Conservation (phyloP, 2,113 vertebrate species). For the Potamarius usumacintae region DNA sequence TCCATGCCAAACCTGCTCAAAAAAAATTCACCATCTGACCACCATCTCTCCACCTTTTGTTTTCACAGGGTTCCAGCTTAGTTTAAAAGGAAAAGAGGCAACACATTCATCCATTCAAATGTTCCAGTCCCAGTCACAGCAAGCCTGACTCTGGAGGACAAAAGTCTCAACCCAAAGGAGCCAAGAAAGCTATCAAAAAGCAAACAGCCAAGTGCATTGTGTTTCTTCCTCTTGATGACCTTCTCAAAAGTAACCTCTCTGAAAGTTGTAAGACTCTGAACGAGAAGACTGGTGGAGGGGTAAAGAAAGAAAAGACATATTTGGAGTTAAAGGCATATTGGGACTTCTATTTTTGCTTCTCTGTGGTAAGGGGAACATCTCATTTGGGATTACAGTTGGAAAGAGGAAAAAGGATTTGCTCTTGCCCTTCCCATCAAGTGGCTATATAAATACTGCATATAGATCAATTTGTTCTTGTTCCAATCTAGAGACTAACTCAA, state of each 20-base stretch:
- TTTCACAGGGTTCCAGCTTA: constrained; percentile 53
- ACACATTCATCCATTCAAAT: constrained; percentile 60
- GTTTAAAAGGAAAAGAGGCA: constrained; percentile 56
- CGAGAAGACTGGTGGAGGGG: constrained; percentile 40
- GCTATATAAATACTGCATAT: constrained; percentile 69
- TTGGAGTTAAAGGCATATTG: constrained; percentile 61
- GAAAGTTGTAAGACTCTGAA: constrained; percentile 35
- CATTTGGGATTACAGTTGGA: constrained; percentile 69
- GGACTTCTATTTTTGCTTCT: constrained; percentile 69
- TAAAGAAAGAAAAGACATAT: constrained; percentile 59
- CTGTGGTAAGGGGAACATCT: constrained; percentile 73
- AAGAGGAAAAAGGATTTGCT: constrained; percentile 66
- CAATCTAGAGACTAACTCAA: constrained; percentile 68
- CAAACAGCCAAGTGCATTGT: constrained; percentile 71
- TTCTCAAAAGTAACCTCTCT: constrained; percentile 48
- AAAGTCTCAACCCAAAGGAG: constrained; percentile 56
- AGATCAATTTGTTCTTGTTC: constrained; percentile 67
- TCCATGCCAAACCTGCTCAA: not conserved
- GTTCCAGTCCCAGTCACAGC: constrained; percentile 62
- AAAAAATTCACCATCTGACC: constrained; percentile 52
- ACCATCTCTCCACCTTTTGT: constrained; percentile 46
- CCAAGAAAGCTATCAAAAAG: constrained; percentile 55
- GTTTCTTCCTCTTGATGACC: constrained; percentile 58
- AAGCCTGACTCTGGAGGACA: constrained; percentile 59
- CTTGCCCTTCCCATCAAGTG: constrained; percentile 63